Conservation (phyloP, 2,888 invertebrate species). For the Nebria brevicollis region DNA sequence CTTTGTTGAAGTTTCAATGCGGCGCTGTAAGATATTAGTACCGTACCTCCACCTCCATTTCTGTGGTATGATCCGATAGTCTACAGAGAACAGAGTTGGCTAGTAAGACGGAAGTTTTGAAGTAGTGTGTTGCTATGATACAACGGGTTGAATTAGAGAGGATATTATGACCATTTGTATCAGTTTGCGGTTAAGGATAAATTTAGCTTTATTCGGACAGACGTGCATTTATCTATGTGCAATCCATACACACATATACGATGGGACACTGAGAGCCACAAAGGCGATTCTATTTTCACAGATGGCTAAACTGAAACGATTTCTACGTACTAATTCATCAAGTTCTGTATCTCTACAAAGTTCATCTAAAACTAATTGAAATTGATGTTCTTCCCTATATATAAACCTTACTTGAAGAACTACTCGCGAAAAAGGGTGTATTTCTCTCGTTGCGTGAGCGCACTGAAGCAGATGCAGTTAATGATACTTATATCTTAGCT, state of each 20-base stretch:
- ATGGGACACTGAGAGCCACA: background rate
- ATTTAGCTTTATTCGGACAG: constrained; percentile 16
- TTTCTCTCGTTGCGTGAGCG: too few relatives aligned
- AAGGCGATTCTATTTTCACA: constrained; percentile 3
- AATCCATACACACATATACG: background rate
- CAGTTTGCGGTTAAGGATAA: constrained; percentile 27
- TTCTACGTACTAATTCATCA: background rate
- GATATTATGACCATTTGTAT: constrained; percentile 42
- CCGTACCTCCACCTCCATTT: background rate
- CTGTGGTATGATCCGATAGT: background rate
- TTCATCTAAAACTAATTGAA: background rate
- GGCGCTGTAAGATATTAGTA: background rate
- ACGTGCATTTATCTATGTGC: constrained; percentile 15
- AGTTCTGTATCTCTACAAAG: background rate
- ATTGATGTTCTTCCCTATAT: background rate
- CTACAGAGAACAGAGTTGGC: background rate
- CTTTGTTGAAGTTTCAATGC: background rate
- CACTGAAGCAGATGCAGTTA: too few relatives aligned
- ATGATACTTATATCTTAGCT: too few relatives aligned
- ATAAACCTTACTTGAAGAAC: too few relatives aligned
- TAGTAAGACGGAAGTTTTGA: background rate
- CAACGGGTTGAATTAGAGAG: constrained; percentile 30
- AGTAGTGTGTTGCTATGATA: constrained; percentile 4
- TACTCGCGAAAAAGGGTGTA: too few relatives aligned
- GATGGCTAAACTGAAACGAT: constrained; percentile 16